phyloP scores from a whole-genome alignment of 2,113 vertebrate genomes.

The Tachysurus fulvidraco region DNA sequence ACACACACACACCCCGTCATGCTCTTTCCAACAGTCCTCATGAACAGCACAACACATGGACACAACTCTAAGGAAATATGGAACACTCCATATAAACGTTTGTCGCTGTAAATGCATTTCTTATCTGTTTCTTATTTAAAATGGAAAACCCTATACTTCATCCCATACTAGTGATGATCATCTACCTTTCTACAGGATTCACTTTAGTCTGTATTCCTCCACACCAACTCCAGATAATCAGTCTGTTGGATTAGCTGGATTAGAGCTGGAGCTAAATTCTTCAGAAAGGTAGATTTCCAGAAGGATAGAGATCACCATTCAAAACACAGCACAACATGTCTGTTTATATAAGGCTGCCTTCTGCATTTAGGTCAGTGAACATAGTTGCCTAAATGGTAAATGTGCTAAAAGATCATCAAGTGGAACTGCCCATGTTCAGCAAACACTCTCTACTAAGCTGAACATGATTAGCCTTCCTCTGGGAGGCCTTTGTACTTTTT shows the following conservation, averaged over 20 bases:
- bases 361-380: conserved; percentile 51
- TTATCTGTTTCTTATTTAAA: conserved; percentile 31
- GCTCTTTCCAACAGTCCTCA: conserved; percentile 19
- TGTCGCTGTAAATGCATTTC: conserved; percentile 9
- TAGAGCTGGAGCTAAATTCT: conserved; percentile 8
- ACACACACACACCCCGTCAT: conserved; percentile 29
- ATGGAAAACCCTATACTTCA: conserved; percentile 21
- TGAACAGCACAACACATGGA: conserved; percentile 25
- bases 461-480: conserved; percentile 42
- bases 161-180: conserved; percentile 1
- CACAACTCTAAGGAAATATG: not conserved
- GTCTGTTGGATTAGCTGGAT: conserved; percentile 9
- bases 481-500: conserved; percentile 45
- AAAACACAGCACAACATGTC: conserved; percentile 16
- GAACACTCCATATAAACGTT: conserved; percentile 4
- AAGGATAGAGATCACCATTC: not conserved
- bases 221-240: conserved; percentile 14
- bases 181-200: conserved; percentile 5
- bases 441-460: conserved; percentile 42
- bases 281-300: not conserved
- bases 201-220: conserved; percentile 11
- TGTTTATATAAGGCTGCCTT: conserved; percentile 27
- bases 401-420: conserved; percentile 28
- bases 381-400: conserved; percentile 47
- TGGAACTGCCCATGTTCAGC: conserved; percentile 46